Evolutionary conservation across 2,888 invertebrate species (phyloP).

Genomic region (Bombylius major): DNA sequence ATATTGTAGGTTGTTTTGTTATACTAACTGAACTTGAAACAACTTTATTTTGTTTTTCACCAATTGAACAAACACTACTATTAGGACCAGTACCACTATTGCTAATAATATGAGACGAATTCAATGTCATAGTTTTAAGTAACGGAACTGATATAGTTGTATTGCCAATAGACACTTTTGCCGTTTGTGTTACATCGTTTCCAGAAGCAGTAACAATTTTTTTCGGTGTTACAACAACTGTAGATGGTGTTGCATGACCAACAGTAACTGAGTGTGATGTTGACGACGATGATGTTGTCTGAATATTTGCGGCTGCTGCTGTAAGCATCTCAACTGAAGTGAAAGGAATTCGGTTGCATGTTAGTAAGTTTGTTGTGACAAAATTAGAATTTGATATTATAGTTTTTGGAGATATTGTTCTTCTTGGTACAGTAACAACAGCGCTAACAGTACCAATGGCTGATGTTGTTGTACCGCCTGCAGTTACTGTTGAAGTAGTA

Average conservation of each 20-base stretch:
- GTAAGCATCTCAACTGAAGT: conserved; percentile 12
- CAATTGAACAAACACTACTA: conserved; percentile 1
- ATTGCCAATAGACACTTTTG: conserved; percentile 36
- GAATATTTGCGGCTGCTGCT: conserved; percentile 7
- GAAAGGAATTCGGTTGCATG: conserved; percentile 9
- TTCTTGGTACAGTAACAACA: not conserved
- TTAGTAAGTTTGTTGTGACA: conserved; percentile 3
- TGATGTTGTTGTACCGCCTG: no score
- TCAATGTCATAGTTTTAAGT: conserved; percentile 27
- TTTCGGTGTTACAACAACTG: conserved; percentile 37
- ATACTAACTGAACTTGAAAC: conserved; percentile 23
- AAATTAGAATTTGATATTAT: not conserved
- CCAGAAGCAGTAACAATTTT: conserved; percentile 36
- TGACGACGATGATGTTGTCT: not conserved
- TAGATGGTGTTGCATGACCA: conserved; percentile 22
- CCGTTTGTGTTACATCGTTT: conserved; percentile 44
- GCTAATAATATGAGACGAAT: conserved; percentile 21
- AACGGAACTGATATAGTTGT: conserved; percentile 37
- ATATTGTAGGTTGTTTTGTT: conserved; percentile 21
- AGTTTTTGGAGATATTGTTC: not conserved
- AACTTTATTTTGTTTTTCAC: conserved; percentile 18
- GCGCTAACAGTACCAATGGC: not conserved
- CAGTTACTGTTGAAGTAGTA: no score
- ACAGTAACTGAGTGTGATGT: no score
- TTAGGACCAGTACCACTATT: conserved; percentile 16